phyloP scores from a whole-genome alignment of 2,797 vertebrate genomes.

The Ctenochaetus hawaiiensis region DNA sequence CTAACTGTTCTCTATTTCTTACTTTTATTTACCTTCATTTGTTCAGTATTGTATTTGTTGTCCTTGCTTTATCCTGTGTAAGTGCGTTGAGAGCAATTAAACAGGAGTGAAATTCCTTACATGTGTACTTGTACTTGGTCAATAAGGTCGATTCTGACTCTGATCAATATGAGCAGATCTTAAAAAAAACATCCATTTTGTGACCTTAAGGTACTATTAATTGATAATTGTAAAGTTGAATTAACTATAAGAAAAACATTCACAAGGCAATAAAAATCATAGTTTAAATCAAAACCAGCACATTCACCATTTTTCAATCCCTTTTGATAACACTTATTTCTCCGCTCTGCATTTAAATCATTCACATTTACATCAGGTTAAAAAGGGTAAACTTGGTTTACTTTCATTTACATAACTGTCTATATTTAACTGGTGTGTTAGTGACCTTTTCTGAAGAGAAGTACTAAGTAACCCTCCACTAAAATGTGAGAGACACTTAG shows the following conservation, averaged over 20 bases:
- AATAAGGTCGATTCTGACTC: too few relatives aligned
- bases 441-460: conserved; percentile 21
- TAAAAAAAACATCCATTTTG: background rate
- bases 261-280: background rate
- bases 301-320: background rate
- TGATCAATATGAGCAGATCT: background rate
- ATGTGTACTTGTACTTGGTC: too few relatives aligned
- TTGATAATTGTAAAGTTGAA: background rate
- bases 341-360: conserved; percentile 15
- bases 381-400: conserved; percentile 16
- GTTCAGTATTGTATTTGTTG: too few relatives aligned
- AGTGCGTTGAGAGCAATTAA: too few relatives aligned
- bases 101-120: too few relatives aligned
- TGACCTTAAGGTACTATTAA: background rate
- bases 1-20: too few relatives aligned
- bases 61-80: too few relatives aligned
- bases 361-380: conserved; percentile 19
- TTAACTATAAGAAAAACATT: background rate
- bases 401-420: conserved; percentile 17
- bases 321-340: conserved; percentile 8
- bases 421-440: conserved; percentile 32
- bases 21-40: too few relatives aligned
- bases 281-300: background rate
- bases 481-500: conserved; percentile 35
- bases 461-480: conserved; percentile 6